Evolutionary conservation across 2,888 invertebrate genomes (phyloP).

Genomic region (Drosophila nr. medialis): DNA sequence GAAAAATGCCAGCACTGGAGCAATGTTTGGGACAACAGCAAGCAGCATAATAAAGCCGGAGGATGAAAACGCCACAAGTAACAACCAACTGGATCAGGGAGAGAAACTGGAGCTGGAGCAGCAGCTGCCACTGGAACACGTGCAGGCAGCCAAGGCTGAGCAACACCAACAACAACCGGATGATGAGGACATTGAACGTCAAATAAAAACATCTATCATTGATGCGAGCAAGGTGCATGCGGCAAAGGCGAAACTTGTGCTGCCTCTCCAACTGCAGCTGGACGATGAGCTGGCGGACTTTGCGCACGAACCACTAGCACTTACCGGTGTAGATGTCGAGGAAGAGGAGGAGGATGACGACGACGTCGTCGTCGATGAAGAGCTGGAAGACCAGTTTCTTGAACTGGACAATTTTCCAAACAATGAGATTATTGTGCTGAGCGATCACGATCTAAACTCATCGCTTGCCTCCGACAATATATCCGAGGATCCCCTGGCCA

Average conservation of each 20-base stretch:
- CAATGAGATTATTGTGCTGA: constrained; percentile 80
- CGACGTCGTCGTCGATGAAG: constrained; percentile 43
- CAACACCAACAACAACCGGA: constrained; percentile 13
- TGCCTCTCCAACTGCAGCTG: constrained; percentile 43
- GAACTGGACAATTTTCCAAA: constrained; percentile 71
- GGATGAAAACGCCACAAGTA: constrained; percentile 34
- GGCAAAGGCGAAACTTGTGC: constrained; percentile 49
- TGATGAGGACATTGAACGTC: constrained; percentile 76
- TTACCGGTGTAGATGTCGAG: background rate
- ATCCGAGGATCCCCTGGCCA: constrained; percentile 84
- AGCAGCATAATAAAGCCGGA: constrained; percentile 37
- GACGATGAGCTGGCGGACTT: constrained; percentile 75
- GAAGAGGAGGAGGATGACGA: constrained; percentile 28
- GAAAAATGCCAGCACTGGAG: constrained; percentile 83
- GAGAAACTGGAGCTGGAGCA: constrained; percentile 11
- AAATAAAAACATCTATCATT: constrained; percentile 80
- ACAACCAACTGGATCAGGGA: background rate
- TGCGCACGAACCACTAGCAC: constrained; percentile 45
- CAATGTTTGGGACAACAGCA: constrained; percentile 79
- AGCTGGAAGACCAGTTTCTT: constrained; percentile 72
- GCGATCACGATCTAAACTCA: constrained; percentile 75
- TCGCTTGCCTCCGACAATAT: constrained; percentile 79
- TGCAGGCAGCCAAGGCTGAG: constrained; percentile 7
- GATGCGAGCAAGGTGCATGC: constrained; percentile 71
- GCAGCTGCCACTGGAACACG: constrained; percentile 19